Evolutionary conservation across 2,113 vertebrate species (phyloP).

Genomic region (Struthidea cinerea): DNA sequence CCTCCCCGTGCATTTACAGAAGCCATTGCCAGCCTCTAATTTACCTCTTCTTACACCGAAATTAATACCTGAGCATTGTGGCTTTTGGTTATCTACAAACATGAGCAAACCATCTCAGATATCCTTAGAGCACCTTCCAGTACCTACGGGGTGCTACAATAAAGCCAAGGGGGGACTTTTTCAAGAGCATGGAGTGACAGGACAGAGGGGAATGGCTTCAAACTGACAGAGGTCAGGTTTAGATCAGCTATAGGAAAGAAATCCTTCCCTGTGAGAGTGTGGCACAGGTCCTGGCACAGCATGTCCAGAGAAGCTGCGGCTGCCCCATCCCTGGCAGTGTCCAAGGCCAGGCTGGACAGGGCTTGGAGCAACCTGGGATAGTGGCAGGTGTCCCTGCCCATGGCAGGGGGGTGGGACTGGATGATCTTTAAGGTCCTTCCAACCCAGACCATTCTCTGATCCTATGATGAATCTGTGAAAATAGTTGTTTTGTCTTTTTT

Average conservation of each 20-base stretch:
- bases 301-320: not conserved
- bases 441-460: not conserved
- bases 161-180: not conserved
- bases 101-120: not conserved
- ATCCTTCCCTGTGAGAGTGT: not conserved
- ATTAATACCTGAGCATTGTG: not conserved
- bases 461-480: not conserved
- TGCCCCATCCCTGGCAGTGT: not conserved
- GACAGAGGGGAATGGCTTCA: not conserved
- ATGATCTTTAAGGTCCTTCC: not conserved
- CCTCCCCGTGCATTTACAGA: not conserved
- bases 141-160: not conserved
- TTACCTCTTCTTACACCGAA: not conserved
- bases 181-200: not conserved
- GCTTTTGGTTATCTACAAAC: not conserved
- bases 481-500: not conserved
- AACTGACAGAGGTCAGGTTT: not conserved
- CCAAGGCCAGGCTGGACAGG: not conserved
- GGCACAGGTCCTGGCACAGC: not conserved
- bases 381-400: not conserved
- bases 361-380: not conserved
- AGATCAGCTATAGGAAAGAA: not conserved
- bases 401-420: not conserved
- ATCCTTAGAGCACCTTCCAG: not conserved
- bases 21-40: not conserved